Evolutionary conservation across 2,888 invertebrate genomes (phyloP).

Genomic region (Meteorus cinctellus): DNA sequence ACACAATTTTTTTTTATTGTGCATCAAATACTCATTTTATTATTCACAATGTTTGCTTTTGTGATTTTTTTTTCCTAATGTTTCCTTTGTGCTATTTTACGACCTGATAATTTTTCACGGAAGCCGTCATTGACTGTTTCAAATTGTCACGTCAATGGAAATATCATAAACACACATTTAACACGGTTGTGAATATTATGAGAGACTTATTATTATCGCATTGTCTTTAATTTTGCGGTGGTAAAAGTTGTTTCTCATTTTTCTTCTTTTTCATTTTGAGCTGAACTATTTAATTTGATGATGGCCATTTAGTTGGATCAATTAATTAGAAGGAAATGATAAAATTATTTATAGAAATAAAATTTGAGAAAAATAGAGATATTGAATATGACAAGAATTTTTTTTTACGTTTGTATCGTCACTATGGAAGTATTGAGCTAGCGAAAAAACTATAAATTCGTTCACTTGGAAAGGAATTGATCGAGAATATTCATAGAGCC

Average conservation of each 20-base stretch:
- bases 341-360: background rate
- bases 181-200: background rate
- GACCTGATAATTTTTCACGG: conserved; percentile 9
- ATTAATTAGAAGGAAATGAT: too few relatives aligned
- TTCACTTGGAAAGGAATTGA: conserved; percentile 43
- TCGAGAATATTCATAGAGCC: conserved; percentile 49
- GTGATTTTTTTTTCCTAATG: background rate
- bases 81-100: background rate
- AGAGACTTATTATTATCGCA: background rate
- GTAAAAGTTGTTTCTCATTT: background rate
- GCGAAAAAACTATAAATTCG: conserved; percentile 34
- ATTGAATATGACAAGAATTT: background rate
- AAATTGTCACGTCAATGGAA: background rate
- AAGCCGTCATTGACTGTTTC: background rate
- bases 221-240: background rate
- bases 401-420: background rate
- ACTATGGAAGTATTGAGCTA: conserved; percentile 51
- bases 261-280: too few relatives aligned
- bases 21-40: too few relatives aligned
- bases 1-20: too few relatives aligned
- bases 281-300: too few relatives aligned
- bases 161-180: background rate
- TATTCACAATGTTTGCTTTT: background rate
- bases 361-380: too few relatives aligned
- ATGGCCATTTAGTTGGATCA: too few relatives aligned